A percentile compares a stretch with the other conserved stretches of the same genome.
phyloP scores from a whole-genome alignment of 2,797 vertebrate species.

The Ptychobarbus kaznakovi region DNA sequence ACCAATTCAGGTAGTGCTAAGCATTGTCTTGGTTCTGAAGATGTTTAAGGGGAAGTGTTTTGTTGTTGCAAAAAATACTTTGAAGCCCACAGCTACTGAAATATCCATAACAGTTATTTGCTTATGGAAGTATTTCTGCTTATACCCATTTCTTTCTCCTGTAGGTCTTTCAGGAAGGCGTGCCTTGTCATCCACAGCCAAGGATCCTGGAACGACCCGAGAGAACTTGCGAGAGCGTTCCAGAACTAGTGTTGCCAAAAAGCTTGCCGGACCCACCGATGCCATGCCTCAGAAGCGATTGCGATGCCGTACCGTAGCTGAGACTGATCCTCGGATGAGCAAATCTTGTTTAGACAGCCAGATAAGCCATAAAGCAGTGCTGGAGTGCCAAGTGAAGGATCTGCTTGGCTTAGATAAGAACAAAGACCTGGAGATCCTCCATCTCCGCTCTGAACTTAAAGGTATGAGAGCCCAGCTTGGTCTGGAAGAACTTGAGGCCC shows the following conservation, averaged over 20 bases:
- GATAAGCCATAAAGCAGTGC: slow-evolving; percentile 83
- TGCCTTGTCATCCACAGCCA: slow-evolving; percentile 76
- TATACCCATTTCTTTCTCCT: not conserved
- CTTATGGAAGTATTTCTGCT: not conserved
- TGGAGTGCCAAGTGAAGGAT: slow-evolving; percentile 86
- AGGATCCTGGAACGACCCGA: slow-evolving; percentile 80
- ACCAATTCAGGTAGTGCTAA: slow-evolving; percentile 68
- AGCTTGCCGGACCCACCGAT: slow-evolving; percentile 67
- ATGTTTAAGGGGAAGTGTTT: not conserved
- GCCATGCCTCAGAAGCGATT: slow-evolving; percentile 77
- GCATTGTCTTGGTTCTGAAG: not conserved
- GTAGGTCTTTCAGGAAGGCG: slow-evolving; percentile 75
- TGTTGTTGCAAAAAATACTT: not conserved
- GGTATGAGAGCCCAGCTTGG: slow-evolving; percentile 85
- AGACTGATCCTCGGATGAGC: slow-evolving; percentile 82
- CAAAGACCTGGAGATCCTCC: slow-evolving; percentile 87
- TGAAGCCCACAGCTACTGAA: not conserved
- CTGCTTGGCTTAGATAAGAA: slow-evolving; percentile 83
- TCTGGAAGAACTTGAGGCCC: slow-evolving; percentile 70
- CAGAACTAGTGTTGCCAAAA: slow-evolving; percentile 80
- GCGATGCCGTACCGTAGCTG: slow-evolving; percentile 75
- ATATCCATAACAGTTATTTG: not conserved
- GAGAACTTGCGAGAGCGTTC: slow-evolving; percentile 81
- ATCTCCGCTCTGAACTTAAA: slow-evolving; percentile 81
- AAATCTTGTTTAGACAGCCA: slow-evolving; percentile 87